These are phyloP conservation scores for Camelus bactrianus DNA, from an alignment of 2,113 vertebrate species.

Conservation along the genomic window DNA sequence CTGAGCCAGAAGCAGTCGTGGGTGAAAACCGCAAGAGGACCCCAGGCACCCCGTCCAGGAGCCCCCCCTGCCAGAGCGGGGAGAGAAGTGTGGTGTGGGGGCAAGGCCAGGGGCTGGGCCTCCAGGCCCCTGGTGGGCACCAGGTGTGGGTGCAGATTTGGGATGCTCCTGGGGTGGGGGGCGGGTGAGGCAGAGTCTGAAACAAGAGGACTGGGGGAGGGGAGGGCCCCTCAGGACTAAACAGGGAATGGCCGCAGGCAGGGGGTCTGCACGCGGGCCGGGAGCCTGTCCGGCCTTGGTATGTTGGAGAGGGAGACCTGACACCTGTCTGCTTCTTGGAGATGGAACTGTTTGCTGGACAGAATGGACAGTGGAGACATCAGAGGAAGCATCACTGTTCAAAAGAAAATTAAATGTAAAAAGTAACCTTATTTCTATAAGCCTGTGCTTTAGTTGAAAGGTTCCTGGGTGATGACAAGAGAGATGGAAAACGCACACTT, in stretches of 20 bases:
- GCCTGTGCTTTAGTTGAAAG: background rate
- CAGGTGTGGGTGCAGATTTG: background rate
- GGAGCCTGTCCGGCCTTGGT: background rate
- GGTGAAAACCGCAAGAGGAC: background rate
- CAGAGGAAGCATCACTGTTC: rapidly evolving
- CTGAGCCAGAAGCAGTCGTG: background rate
- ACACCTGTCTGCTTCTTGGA: background rate
- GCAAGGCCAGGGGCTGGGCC: rapidly evolving
- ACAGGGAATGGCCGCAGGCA: no score
- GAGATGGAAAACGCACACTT: rapidly evolving
- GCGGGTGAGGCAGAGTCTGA: background rate
- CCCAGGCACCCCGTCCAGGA: background rate
- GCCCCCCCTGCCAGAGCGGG: background rate
- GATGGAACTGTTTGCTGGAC: background rate
- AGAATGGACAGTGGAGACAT: rapidly evolving
- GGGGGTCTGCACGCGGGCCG: no score
- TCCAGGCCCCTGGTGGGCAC: background rate
- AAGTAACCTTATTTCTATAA: no score
- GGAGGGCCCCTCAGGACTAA: background rate
- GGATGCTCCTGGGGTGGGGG: no score
- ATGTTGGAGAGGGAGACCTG: rapidly evolving
- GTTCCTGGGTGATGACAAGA: no score
- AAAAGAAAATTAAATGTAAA: background rate
- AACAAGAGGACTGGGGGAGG: background rate
- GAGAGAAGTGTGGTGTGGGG: background rate